These are phyloP conservation scores for Exephanes ischioxanthus DNA, from an alignment of 2,888 invertebrate genomes.

Conservation along the genomic window DNA sequence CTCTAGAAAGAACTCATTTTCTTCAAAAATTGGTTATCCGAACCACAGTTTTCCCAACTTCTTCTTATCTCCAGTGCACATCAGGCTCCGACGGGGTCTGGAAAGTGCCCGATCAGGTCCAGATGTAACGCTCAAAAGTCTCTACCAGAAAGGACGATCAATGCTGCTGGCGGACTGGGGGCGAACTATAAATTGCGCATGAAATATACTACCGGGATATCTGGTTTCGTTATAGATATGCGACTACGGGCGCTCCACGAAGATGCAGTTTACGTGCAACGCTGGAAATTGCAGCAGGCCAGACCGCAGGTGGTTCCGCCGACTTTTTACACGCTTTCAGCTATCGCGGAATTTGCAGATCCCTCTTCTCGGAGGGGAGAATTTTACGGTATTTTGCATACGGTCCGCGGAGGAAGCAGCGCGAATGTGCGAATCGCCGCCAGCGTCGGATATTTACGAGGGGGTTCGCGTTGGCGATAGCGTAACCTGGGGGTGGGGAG, in stretches of 20 bases:
- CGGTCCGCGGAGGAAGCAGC: background rate
- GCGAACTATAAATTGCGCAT: background rate
- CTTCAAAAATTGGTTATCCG: too few species aligned
- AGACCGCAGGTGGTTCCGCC: constrained; percentile 11
- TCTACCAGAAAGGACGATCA: constrained; percentile 5
- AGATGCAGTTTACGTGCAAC: background rate
- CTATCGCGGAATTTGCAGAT: constrained; percentile 8
- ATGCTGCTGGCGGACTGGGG: constrained; percentile 12
- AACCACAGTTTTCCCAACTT: too few species aligned
- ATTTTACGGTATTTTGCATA: constrained; percentile 36
- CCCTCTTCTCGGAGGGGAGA: background rate
- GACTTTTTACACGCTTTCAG: background rate
- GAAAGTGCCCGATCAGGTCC: too few species aligned
- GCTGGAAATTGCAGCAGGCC: constrained; percentile 7
- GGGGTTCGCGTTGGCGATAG: background rate
- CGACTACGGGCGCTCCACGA: background rate
- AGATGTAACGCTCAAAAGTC: background rate
- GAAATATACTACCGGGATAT: constrained; percentile 39
- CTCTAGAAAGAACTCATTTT: too few species aligned
- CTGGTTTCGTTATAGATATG: constrained; percentile 35
- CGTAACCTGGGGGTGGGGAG: background rate
- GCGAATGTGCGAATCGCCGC: constrained; percentile 1
- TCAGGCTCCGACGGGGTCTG: too few species aligned
- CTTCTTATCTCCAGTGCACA: too few species aligned
- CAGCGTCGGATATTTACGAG: constrained; percentile 30